These are phyloP conservation scores for Diloba caeruleocephala DNA, from an alignment of 2,888 invertebrate species.

Conservation along the genomic window DNA sequence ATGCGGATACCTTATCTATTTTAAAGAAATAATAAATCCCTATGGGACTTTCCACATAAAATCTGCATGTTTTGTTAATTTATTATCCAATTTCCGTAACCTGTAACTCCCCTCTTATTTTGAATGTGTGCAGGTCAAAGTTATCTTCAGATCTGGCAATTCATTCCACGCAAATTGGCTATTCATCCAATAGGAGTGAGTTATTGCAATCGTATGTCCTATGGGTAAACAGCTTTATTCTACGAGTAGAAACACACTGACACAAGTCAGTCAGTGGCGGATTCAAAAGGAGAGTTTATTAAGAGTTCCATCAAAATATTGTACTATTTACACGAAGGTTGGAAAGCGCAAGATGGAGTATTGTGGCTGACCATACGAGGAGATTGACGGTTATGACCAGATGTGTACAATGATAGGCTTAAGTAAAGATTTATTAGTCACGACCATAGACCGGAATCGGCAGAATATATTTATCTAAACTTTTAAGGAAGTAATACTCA, in stretches of 20 bases:
- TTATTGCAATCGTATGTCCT: constrained; percentile 64
- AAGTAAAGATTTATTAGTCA: too few species aligned
- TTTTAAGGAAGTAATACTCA: too few species aligned
- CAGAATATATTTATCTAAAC: too few species aligned
- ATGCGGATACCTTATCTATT: constrained; percentile 11
- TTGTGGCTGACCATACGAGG: too few species aligned
- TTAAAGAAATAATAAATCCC: constrained; percentile 29
- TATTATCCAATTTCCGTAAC: constrained; percentile 56
- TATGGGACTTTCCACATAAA: constrained; percentile 20
- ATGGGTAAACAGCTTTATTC: constrained; percentile 63
- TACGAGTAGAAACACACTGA: constrained; percentile 1
- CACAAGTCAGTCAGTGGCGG: too few species aligned
- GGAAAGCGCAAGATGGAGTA: too few species aligned
- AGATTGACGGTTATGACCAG: too few species aligned
- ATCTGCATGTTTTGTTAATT: constrained; percentile 49
- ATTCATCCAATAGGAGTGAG: constrained; percentile 79
- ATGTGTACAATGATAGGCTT: too few species aligned
- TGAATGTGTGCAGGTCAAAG: constrained; percentile 53
- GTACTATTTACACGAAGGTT: too few species aligned
- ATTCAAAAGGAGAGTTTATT: too few species aligned
- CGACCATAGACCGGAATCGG: too few species aligned
- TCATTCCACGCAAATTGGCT: constrained; percentile 80
- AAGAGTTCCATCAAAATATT: too few species aligned
- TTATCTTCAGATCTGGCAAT: constrained; percentile 77
- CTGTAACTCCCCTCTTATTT: constrained; percentile 51